Evolutionary conservation across 2,888 invertebrate species (phyloP).

Genomic region (Lasioglossum villosulum): DNA sequence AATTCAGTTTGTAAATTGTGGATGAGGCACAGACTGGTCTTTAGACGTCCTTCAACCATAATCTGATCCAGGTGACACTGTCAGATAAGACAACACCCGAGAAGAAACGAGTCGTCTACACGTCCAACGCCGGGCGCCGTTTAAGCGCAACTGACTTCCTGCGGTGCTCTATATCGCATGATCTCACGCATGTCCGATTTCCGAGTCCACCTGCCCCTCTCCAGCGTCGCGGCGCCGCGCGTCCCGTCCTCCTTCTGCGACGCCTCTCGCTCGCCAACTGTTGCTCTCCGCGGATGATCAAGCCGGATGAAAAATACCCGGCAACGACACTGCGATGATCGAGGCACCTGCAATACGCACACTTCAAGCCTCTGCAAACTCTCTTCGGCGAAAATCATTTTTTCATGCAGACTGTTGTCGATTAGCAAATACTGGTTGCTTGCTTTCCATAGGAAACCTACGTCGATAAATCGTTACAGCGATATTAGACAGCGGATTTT

Average conservation of each 20-base stretch:
- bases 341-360: not conserved
- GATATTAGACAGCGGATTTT: too few species aligned
- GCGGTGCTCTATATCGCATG: constrained; percentile 68
- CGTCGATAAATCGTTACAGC: not conserved
- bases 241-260: constrained; percentile 13
- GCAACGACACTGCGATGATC: not conserved
- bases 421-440: not conserved
- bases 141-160: constrained; percentile 75
- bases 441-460: not conserved
- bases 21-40: too few species aligned
- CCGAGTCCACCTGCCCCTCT: constrained; percentile 52
- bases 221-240: not conserved
- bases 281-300: constrained; percentile 64
- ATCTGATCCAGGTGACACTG: not conserved
- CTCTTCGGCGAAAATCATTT: not conserved
- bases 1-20: not conserved
- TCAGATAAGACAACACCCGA: not conserved
- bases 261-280: constrained; percentile 70
- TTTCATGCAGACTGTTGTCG: not conserved
- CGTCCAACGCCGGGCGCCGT: constrained; percentile 75
- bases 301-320: constrained; percentile 26
- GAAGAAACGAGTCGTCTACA: constrained; percentile 30
- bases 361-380: not conserved
- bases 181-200: constrained; percentile 79
- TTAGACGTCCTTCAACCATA: not conserved